Base-by-base conservation (phyloP, 1,140 invertebrate species). In the Sogatella furcifera region DNA sequence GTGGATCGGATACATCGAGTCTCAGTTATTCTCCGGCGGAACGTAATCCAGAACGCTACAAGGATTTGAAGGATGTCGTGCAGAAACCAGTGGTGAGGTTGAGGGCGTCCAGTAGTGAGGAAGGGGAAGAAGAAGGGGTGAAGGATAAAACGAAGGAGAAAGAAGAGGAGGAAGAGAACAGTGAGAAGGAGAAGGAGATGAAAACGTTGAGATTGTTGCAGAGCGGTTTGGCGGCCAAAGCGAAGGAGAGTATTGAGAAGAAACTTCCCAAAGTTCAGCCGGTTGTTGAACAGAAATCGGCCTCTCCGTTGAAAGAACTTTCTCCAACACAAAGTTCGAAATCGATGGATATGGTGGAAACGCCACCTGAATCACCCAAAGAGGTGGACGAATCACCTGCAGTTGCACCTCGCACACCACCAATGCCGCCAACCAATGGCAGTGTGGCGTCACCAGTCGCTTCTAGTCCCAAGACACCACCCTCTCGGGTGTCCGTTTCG, bases 151-250 rank as follows among this genome's bases (percentile, higher is more conserved):
- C 11, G 34, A 38, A 38, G 34, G 56, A 42, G 44, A 53, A 31
- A 11, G 62, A 60, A 28, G 41, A 52, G 21, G 57, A 64, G 6
- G 49, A 57, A 21, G 52, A 57, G 13, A 57, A 64, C 6, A 60
- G 64, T 54, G 67, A 67, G 53, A 63, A 60, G 19, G 66, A 67
- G 22, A 66, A 66, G 38, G 66, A 68, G 21, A 52, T 67, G 42
- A 61, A 66, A 17, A 61, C 64, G 5, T 55, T 69, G 17, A 60
- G 59, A 49, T 60, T 64, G 41, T 62, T 69, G 19, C 64, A 69
- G 56, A 65, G 61, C 43, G 68, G 64, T 44, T 38, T 69, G 24
- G 67, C 68, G 28, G 69, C 68, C 15, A 70, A 68, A 57, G 68
- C 67, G 6, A 69, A 69, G 57, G 67, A 69, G 55, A 63, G 61